Base-by-base conservation (phyloP, 2,888 invertebrate genomes). In the Hecatera dysodea region DNA sequence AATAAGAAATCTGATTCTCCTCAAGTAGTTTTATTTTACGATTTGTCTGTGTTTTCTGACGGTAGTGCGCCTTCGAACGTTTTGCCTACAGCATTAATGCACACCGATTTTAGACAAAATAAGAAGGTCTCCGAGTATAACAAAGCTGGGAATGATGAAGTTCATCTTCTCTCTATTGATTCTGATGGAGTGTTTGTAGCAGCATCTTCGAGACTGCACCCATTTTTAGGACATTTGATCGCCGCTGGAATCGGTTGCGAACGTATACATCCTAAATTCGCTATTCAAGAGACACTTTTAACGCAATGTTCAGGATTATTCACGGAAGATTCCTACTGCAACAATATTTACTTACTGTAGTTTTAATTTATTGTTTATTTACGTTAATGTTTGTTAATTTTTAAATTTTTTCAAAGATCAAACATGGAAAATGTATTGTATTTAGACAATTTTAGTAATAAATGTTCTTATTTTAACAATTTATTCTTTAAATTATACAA, bases 181-280 rank as follows among this genome's bases (percentile, higher is more conserved):
- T 77, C 88, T n/a, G 92, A 92, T 56, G 95, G 95, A 5, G 72
- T 76, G n/a, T 95, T 95, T 79, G 79, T 95, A 7, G 91, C 95
- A 36, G 91, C 93, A 29, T 86, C 93, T 7, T 85, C 90, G 1
- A 88, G 80, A 36, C 79, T 89, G 33, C 94, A 95, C 83, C 94
- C 93, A 12, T 91, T 95, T 71, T 87, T 95, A 64, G 88, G 87
- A 22, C 86, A 91, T 72, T 72, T 95, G 56, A 80, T 94, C 33
- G 82, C 90, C 1, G 84, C 36, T 36, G 56, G 36, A n/a, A 12
- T 86, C 59, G 90, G 88, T 22, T 92, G 89, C 71, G 90, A 90
- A 81, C 88, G 89, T 62, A 75, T 90, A 72, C 86, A 84, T 39
- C 94, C 95, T 3, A 90, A 86, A 78, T 88, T 86, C 66, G 92